Base-by-base conservation (phyloP, 2,797 vertebrate genomes). In the Phalloptychus januarius region DNA sequence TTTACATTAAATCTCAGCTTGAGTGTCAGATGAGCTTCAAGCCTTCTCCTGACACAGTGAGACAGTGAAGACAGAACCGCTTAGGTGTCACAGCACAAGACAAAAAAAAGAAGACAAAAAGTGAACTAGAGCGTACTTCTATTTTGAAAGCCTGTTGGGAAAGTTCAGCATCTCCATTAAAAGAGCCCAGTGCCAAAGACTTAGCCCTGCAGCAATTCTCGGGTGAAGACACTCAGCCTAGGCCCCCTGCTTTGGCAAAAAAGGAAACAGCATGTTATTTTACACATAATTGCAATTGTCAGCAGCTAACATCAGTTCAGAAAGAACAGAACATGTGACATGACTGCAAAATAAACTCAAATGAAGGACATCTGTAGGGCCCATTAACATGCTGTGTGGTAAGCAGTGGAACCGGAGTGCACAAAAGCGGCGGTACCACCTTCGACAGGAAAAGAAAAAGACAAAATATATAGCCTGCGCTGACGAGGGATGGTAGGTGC, bases 261-360 rank as follows among this genome's bases (percentile, higher is more conserved):
- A 87, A 58, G 87, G 95, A 95, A 97, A 96, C 95, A 96, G 96
- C 95, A 95, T 96, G 96, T 97, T 96, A 96, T 96, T 96, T 97
- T 96, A 95, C 94, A 96, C 96, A 96, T 97, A 97, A 98, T 97
- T 97, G 95, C 96, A 96, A 96, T 96, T 96, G 96, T 96, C 97
- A 97, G 96, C 95, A 93, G 91, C 96, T 94, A 95, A 96, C 95
- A 94, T 95, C 87, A 96, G 94, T 96, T 96, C 95, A 95, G 95
- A 96, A 96, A 96, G 94, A 96, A 93, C 94, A 94, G 94, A 56
- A 97, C 96, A 97, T 97, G 95, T 96, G 96, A 96, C 95, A 94
- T 95, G 96, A 96, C 95, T 96, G 93, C 94, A 95, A 96, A 97
- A 96, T 95, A 96, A 96, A 96, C 94, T 95, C 92, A 48, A 71